Evolutionary conservation across 2,797 vertebrate species (phyloP).

Genomic region (Rallus crepitans): DNA sequence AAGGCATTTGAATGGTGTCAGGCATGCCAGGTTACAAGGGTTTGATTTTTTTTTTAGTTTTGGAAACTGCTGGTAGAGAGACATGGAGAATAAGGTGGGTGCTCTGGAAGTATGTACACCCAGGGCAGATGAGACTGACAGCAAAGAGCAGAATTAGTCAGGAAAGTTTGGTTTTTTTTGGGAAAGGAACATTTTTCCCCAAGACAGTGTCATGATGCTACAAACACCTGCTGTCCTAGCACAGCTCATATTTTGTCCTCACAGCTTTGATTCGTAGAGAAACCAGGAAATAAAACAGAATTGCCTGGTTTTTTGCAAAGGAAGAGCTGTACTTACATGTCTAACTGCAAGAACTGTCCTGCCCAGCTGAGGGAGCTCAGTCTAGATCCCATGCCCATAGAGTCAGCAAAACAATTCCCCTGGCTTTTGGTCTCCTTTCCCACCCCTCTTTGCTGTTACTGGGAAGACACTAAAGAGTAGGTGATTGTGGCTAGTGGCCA

Average conservation of each 20-base stretch:
- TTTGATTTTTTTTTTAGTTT: neutral
- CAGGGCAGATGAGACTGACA: neutral
- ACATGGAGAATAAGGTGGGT: rapidly evolving
- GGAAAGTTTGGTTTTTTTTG: neutral
- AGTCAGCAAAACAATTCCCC: neutral
- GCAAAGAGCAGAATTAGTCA: neutral
- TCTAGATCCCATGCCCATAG: neutral
- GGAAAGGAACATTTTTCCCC: too few species aligned
- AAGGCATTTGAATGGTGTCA: neutral
- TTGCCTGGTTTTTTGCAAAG: neutral
- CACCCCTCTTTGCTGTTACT: neutral
- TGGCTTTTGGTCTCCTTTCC: neutral
- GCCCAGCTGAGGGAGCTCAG: neutral
- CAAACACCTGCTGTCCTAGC: neutral
- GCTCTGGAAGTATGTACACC: neutral
- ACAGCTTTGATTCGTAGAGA: neutral
- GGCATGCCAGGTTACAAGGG: neutral
- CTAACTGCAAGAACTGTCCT: neutral
- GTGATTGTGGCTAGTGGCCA: neutral
- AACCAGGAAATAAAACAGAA: neutral
- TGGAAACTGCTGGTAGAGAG: neutral
- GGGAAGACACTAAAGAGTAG: neutral
- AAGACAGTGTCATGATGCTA: too few species aligned
- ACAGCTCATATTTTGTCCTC: neutral
- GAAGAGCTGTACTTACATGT: neutral